Evolutionary conservation across 1,140 invertebrate species (phyloP), one percentile per base, ranked within the genome.

Genomic region (Papilio helenus): DNA sequence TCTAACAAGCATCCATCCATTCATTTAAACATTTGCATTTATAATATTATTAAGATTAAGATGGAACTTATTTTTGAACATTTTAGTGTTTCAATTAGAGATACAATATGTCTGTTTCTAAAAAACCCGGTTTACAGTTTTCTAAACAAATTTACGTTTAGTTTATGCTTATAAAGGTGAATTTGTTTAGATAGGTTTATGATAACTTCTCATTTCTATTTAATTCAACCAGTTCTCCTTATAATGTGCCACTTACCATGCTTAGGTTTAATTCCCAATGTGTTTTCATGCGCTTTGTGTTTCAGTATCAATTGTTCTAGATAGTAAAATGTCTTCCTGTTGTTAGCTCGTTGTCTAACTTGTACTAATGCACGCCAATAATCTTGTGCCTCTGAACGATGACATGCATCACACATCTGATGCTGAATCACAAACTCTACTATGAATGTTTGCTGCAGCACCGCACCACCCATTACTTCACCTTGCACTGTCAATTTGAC

Each of bases 271-370:
- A 99, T 99, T 82, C 98, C 98, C 42, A 99, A 95, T 20, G 98
- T 98, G 87, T 98, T 97, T 83, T 97, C 96, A 93, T 99, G 99
- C 18, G 98, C 98, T 88, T 97, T 98, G 90, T 99, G 97, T 90
- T 99, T 99, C 76, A 99, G 94, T 88, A 99, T 99, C 61, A 99
- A 90, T 90, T 99, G 99, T 93, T 99, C 99, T 87, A 99, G 95
- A 91, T 99, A 99, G 90, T 98, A 99, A 90, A 99, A 98, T 1
- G 99, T 99, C 94, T 99, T 99, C 89, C 99, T 99, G 91, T 99
- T 99, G 79, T 97, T 97, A 0, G 97, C 96, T 89, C 98, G 97
- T 88, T 99, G 98, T 65, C 98, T 94, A 1, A 98, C 96, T 96
- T 98, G 98, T 42, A 98, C 97, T 90, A 97, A 85, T 46, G 99